Evolutionary conservation across 2,888 invertebrate species (phyloP), one percentile per base, ranked within the genome.

Genomic region (Trichopria drosophilae): DNA sequence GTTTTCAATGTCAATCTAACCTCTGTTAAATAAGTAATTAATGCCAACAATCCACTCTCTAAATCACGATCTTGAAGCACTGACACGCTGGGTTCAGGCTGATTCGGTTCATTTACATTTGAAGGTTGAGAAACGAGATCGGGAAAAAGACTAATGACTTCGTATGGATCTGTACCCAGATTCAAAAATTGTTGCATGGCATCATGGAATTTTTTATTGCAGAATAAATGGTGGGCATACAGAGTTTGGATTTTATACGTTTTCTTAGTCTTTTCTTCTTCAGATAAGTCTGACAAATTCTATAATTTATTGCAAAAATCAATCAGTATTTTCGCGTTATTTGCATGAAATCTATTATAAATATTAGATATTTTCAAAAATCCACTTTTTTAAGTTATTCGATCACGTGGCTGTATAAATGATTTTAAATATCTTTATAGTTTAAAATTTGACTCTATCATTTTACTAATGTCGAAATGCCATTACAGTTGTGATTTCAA

Each of bases 131-230:
- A 85, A 37, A 90, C 82, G 39, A 99, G 78, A 70, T 93, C 91
- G 0, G 98, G 97, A 77, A 93, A 97, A 22, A 99, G 78, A 54
- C 93, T 86, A 56, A 99, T 96, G 7, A 99, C 97, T 72, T 95
- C 91, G 34, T 92, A 89, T 0, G 97, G 95, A 78, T 98, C 96
- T 4, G 93, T 95, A 62, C 88, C 88, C 1, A 97, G 80, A 71
- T 90, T 88, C 4, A 87, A 79, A 75, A 98, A 98, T 68, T 95
- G 87, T 45, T 85, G 84, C 90, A 99, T 93, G 0, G 98, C 91
- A 61, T 90, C 88, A 7, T 87, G 81, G 72, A 93, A 99, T 63
- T 89, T 83, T 70, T 90, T 91, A 67, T 88, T 88, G 44, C 87
- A 85, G 75, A 99, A 99, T 7, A 97, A 78, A 71, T 97, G 90